phyloP scores from a whole-genome alignment of 2,888 invertebrate genomes.

The Lissonota sp. region DNA sequence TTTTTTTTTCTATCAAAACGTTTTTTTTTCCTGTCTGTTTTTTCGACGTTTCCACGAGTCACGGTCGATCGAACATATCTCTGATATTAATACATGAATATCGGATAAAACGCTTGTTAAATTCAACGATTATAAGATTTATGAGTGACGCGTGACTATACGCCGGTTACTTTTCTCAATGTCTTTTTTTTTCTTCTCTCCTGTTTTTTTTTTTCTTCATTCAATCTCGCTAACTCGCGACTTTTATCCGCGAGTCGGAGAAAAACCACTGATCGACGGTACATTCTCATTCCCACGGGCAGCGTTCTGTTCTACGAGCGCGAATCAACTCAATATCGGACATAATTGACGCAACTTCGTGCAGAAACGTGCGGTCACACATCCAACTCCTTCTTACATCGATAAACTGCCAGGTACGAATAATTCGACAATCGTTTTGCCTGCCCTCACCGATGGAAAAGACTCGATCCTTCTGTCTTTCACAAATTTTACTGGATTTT shows the following conservation, averaged over 20 bases:
- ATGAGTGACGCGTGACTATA: constrained; percentile 53
- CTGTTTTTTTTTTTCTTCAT: constrained; percentile 11
- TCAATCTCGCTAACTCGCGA: constrained; percentile 36
- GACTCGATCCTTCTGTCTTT: too few relatives aligned
- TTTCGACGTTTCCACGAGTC: not conserved
- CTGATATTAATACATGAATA: constrained; percentile 15
- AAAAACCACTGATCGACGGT: constrained; percentile 14
- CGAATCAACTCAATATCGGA: constrained; percentile 56
- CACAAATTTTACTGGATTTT: too few relatives aligned
- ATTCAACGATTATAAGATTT: constrained; percentile 46
- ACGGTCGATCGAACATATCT: constrained; percentile 36
- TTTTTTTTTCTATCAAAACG: not conserved
- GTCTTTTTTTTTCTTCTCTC: constrained; percentile 9
- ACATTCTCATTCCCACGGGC: constrained; percentile 63
- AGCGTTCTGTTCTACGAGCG: not conserved
- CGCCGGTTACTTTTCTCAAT: not conserved
- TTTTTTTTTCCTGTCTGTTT: constrained; percentile 13
- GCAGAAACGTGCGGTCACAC: constrained; percentile 50
- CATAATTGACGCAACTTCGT: constrained; percentile 49
- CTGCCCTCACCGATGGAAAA: too few relatives aligned
- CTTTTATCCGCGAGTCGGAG: constrained; percentile 10
- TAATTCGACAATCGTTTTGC: too few relatives aligned
- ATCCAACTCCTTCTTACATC: constrained; percentile 5
- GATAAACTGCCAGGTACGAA: too few relatives aligned
- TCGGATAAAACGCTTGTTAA: constrained; percentile 22